Evolutionary conservation across 2,888 invertebrate genomes (phyloP), one percentile per base, ranked within the genome.

Genomic region (Agriopis leucophaearia): DNA sequence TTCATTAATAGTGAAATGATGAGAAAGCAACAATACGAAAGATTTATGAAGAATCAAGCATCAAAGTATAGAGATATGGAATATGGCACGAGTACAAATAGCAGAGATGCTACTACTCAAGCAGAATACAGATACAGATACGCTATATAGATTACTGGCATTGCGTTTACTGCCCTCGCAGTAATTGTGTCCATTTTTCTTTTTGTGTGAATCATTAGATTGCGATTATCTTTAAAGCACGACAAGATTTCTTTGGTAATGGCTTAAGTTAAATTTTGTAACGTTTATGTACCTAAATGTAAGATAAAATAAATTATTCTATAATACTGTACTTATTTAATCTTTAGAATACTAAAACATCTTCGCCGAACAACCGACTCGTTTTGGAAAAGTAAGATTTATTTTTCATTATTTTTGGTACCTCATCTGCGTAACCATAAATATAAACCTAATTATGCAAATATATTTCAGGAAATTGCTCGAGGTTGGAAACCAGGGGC

Each of bases 401-500:
- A 52, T 71, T 72, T 68, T 57, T 60, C 57, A 48, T 66, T 48
- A 36, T 45, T 60, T 64, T 67, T 35, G 4, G 15, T 27, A 27
- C 27, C 4, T 40, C 5, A 40, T 45, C 36, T 42, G 15, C 10
- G 15, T 38, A 15, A 13, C 0, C 12, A 45, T 45, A n/a, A 57
- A 15, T 45, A 35, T 5, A 13, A 10, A 5, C 27, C 3, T 45
- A 48, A 58, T 27, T 36, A 15, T 35, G 8, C 6, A 35, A 45
- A 47, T 57, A 27, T 45, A 8, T 59, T 79, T 5, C 76, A 92
- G 91, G 80, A 69, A n/a, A 64, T 86, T 4, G 71, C 77, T n/a
- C 77, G 79, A 44, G 90, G 89, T 40, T 94, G 93, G 93, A 88
- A 78, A 66, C 93, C 93, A 4, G 93, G 93, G 0, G 92, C 92